Percentiles rank a stretch among this genome's conserved stretches.
Evolutionary conservation across 2,888 invertebrate genomes (phyloP).

Genomic region (Melinaea menophilus): DNA sequence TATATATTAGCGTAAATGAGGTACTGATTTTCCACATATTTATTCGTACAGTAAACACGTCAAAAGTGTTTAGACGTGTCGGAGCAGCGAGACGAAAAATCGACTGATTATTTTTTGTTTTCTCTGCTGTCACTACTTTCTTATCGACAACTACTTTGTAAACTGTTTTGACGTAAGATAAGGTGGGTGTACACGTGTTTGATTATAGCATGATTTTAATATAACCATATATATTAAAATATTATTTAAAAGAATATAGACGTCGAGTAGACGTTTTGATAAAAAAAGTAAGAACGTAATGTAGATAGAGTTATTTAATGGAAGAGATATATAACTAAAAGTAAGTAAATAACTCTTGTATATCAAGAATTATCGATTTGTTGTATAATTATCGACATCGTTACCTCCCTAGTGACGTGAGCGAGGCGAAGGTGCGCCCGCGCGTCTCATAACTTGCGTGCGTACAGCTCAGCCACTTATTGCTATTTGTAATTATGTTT

Average conservation of each 20-base stretch:
- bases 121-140: background rate
- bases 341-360: no score
- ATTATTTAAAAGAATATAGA: background rate
- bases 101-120: slow-evolving; percentile 6
- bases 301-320: no score
- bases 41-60: slow-evolving; percentile 22
- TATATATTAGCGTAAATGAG: background rate
- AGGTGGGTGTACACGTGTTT: background rate
- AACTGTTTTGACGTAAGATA: slow-evolving; percentile 4
- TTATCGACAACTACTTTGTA: background rate
- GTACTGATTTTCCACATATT: background rate
- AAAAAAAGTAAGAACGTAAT: no score
- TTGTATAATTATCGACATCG: slow-evolving; percentile 1
- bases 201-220: background rate
- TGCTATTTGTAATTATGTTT: no score
- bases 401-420: slow-evolving; percentile 11
- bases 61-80: slow-evolving; percentile 11
- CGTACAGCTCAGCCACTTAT: no score
- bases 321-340: no score
- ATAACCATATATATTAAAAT: background rate
- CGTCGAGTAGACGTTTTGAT: no score
- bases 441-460: background rate
- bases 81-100: slow-evolving; percentile 22
- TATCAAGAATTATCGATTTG: no score
- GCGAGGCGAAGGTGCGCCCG: slow-evolving; percentile 3